A percentile compares a stretch with the other conserved stretches of the same genome.
Conservation (phyloP, 2,888 invertebrate genomes). For the Cylloceria caligata region DNA sequence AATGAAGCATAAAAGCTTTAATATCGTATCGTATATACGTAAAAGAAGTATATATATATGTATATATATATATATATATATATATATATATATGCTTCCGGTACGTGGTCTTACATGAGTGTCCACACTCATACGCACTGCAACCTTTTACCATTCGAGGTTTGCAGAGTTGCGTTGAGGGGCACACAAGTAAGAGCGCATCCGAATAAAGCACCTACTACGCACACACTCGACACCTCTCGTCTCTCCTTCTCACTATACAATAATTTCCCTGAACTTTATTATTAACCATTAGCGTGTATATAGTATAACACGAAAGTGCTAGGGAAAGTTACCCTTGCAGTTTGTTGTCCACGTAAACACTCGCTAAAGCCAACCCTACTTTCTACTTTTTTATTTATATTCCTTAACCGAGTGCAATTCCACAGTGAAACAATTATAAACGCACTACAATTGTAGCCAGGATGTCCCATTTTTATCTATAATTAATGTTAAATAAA, state of each 20-base stretch:
- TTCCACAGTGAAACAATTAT: not conserved
- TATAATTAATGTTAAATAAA: too few species aligned
- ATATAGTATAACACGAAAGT: constrained; percentile 37
- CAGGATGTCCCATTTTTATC: not conserved
- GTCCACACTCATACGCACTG: constrained; percentile 80
- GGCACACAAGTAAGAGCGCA: constrained; percentile 84
- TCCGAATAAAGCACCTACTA: constrained; percentile 80
- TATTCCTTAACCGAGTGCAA: constrained; percentile 35
- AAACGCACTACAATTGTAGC: not conserved
- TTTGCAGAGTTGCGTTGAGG: constrained; percentile 75
- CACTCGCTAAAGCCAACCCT: too few species aligned
- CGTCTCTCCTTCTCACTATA: constrained; percentile 16
- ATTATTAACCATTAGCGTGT: constrained; percentile 17
- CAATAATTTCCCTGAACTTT: constrained; percentile 1
- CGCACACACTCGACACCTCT: constrained; percentile 74
- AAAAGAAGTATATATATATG: constrained; percentile 6
- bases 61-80: constrained; percentile 28
- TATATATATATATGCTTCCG: constrained; percentile 69
- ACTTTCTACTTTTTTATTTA: not conserved
- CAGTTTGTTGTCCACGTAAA: constrained; percentile 14
- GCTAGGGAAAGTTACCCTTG: not conserved
- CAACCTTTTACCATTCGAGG: constrained; percentile 62
- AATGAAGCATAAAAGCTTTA: constrained; percentile 56
- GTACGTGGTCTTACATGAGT: constrained; percentile 83
- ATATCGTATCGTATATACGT: constrained; percentile 34